Conservation (phyloP, 2,797 vertebrate species). For the Acipenser ruthenus region DNA sequence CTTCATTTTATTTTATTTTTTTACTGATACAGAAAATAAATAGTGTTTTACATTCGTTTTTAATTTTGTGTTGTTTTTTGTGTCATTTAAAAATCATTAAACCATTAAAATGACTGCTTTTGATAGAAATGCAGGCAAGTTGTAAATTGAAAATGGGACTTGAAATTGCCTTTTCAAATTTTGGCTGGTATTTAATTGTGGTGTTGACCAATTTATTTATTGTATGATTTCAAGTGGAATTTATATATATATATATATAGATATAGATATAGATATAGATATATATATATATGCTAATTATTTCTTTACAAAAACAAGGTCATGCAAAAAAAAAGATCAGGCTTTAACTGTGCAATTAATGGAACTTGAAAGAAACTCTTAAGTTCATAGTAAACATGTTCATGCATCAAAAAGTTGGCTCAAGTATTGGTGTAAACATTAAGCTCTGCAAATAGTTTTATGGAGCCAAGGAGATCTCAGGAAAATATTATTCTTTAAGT, state of each 20-base stretch:
- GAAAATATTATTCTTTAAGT: conserved; percentile 47
- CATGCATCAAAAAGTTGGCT: conserved; percentile 6
- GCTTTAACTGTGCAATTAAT: conserved; percentile 40
- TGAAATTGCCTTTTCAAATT: not conserved
- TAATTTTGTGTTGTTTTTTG: no score
- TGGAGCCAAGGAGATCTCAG: conserved; percentile 33
- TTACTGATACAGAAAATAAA: no score
- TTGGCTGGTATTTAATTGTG: conserved; percentile 12
- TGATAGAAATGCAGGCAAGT: no score
- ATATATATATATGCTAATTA: conserved; percentile 45
- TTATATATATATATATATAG: conserved; percentile 32
- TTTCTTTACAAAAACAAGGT: conserved; percentile 10
- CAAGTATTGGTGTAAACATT: conserved; percentile 32
- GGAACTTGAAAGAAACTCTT: conserved; percentile 31
- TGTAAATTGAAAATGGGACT: no score
- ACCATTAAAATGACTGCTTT: no score
- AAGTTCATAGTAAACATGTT: conserved; percentile 27
- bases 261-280: no score
- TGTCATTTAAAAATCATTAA: no score
- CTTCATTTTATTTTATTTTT: no score
- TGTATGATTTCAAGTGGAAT: conserved; percentile 14
- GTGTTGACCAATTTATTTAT: not conserved
- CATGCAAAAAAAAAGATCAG: conserved; percentile 28
- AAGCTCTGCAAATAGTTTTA: conserved; percentile 44
- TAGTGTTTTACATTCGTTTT: no score